Evolutionary conservation across 2,888 invertebrate genomes (phyloP).

Genomic region (Dermolepida albohirtum): DNA sequence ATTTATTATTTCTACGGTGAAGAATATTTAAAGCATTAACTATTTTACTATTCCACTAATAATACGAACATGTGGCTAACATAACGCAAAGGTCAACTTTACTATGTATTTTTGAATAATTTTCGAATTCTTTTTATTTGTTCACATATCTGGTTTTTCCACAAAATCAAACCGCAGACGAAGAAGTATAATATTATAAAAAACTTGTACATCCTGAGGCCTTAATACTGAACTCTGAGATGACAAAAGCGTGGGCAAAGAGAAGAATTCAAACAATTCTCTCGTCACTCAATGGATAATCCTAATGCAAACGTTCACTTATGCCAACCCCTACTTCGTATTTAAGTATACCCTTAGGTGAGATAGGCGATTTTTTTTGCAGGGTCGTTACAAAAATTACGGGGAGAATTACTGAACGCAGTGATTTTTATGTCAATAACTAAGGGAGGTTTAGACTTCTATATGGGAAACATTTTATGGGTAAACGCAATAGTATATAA

Average conservation of each 20-base stretch:
- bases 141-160: no score
- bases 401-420: constrained; percentile 34
- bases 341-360: constrained; percentile 35
- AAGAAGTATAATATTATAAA: not conserved
- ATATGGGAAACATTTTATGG: no score
- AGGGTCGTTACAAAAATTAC: constrained; percentile 30
- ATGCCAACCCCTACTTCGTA: constrained; percentile 5
- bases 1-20: no score
- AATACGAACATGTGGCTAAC: no score
- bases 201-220: constrained; percentile 2
- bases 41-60: no score
- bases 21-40: no score
- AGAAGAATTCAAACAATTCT: constrained; percentile 36
- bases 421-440: constrained; percentile 37
- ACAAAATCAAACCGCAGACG: no score
- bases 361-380: constrained; percentile 30
- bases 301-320: constrained; percentile 37
- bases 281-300: constrained; percentile 34
- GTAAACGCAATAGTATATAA: no score
- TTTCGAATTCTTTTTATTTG: no score
- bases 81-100: no score
- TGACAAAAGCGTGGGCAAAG: constrained; percentile 6
- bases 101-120: no score
- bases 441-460: constrained; percentile 15
- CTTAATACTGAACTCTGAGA: not conserved